Percentiles rank a stretch among this genome's conserved stretches.
These are phyloP conservation scores for Turdus rufiventris DNA, from an alignment of 2,113 vertebrate genomes.

Conservation along the genomic window DNA sequence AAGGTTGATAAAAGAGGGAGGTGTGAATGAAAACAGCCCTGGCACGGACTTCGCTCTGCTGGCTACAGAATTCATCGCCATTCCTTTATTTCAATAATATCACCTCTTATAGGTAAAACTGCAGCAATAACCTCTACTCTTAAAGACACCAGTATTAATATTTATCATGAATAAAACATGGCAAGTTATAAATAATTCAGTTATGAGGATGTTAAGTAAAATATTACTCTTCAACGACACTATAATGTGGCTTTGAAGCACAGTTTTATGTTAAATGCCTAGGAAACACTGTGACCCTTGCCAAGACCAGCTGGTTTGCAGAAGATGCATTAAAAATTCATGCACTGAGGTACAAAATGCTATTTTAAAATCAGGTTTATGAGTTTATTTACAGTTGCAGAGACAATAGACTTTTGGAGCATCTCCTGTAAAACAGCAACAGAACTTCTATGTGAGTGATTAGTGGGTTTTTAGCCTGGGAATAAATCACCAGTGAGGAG, in stretches of 20 bases:
- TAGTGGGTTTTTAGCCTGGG: background rate
- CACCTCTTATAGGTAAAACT: slow-evolving; percentile 64
- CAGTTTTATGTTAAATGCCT: slow-evolving; percentile 57
- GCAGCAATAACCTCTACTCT: slow-evolving; percentile 60
- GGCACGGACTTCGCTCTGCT: background rate
- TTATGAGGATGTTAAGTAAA: slow-evolving; percentile 74
- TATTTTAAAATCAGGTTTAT: slow-evolving; percentile 16
- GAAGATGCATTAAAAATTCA: slow-evolving; percentile 63
- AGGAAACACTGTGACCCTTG: slow-evolving; percentile 62
- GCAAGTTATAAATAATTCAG: slow-evolving; percentile 81
- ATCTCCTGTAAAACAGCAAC: background rate
- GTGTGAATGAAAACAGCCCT: slow-evolving; percentile 12
- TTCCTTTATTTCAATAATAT: slow-evolving; percentile 57
- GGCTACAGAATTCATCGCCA: background rate
- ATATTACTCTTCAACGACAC: slow-evolving; percentile 73
- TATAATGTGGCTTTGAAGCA: slow-evolving; percentile 79
- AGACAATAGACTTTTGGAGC: slow-evolving; percentile 16
- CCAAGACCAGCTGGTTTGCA: slow-evolving; percentile 64
- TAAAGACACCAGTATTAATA: slow-evolving; percentile 68
- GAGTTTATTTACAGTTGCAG: slow-evolving; percentile 54
- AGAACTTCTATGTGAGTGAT: background rate
- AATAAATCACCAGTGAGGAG: background rate
- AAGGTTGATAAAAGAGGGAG: background rate
- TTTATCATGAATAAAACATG: slow-evolving; percentile 78
- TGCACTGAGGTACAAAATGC: slow-evolving; percentile 26